Base-by-base conservation (phyloP, 2,888 invertebrate genomes). In the Carcina quercana region DNA sequence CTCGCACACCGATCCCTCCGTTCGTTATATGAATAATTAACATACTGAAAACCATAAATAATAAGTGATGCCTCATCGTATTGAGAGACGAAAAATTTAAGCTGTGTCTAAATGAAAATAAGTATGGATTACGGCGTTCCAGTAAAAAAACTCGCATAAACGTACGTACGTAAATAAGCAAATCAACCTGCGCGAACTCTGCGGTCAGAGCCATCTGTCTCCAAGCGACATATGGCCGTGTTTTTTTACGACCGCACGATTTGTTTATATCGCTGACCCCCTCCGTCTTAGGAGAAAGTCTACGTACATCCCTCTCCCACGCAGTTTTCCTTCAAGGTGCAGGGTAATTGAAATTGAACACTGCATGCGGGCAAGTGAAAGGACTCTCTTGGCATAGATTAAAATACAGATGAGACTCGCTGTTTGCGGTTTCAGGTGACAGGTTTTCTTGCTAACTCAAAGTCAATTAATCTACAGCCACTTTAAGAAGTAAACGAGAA, bases 301-400 rank as follows among this genome's bases (percentile, higher is more conserved):
- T 51, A 41, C 32, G 1, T 32, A 15, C 25, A 30, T 70, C 69
- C 40, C 58, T n/a, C 40, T 78, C 54, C 7, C 36, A 25, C 63
- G 45, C 54, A 43, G 67, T 72, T 70, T 75, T 74, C 63, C 69
- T 78, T 71, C 73, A 65, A 75, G 69, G 65, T 64, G 61, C 62
- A 51, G 59, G 66, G 71, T 72, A 74, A 78, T 76, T 78, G 78
- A 78, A 78, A 78, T 68, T 65, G 73, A 70, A 75, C 69, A 72
- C 73, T 73, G 62, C 67, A 80, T 79, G 76, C 79, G 79, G 78
- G 79, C 58, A 65, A 76, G 78, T 72, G 78, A 76, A 80, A 79
- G 78, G 74, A 70, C 66, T 62, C 56, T 53, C 56, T 53, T 54
- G 50, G 20, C 68, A 33, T 14, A 28, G 30, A 35, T 12, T 32